Conservation (phyloP, 2,113 vertebrate genomes). For the Cyanoramphus novaezelandiae region DNA sequence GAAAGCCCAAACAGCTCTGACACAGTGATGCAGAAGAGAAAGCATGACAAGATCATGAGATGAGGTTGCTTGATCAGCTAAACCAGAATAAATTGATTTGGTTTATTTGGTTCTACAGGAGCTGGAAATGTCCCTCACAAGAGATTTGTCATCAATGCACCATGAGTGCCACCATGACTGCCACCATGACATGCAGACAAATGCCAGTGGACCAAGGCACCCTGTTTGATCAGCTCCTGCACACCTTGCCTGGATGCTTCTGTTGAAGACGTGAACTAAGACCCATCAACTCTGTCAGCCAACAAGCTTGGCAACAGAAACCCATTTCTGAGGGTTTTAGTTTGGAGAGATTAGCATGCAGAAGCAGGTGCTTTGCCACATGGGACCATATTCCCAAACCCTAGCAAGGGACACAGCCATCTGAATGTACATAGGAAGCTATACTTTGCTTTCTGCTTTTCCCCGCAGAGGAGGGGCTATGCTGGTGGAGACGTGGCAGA, state of each 20-base stretch:
- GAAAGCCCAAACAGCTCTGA: neutral
- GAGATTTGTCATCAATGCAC: neutral
- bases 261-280: neutral
- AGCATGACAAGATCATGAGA: neutral
- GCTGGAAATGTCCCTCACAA: neutral
- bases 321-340: neutral
- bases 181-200: neutral
- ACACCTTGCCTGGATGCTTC: neutral
- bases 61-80: neutral
- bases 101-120: neutral
- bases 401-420: neutral
- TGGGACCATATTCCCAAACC: neutral
- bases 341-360: neutral
- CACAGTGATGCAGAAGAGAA: neutral
- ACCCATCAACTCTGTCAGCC: neutral
- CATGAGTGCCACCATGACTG: fast-evolving
- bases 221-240: neutral
- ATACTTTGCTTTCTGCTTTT: neutral
- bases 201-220: fast-evolving
- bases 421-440: fast-evolving
- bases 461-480: neutral
- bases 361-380: neutral
- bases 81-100: neutral
- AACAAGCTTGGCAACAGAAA: neutral
- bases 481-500: neutral